Conservation (phyloP, 2,113 vertebrate species). For the Eulemur rufifrons region DNA sequence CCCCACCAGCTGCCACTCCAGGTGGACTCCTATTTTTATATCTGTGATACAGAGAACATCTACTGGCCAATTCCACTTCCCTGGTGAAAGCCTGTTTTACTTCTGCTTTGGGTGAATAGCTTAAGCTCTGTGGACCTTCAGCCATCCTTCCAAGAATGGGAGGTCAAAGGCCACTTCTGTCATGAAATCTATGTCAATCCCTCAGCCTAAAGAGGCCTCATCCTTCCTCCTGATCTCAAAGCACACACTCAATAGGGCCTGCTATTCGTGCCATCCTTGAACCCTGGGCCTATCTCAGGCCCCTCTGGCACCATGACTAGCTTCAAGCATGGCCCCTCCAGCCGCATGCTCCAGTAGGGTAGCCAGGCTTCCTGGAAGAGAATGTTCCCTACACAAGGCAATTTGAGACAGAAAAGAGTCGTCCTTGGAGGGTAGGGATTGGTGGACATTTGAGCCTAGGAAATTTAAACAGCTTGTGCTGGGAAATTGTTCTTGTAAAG, state of each 20-base stretch:
- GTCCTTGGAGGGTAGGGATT: background rate
- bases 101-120: background rate
- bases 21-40: background rate
- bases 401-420: background rate
- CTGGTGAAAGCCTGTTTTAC: background rate
- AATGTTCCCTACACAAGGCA: background rate
- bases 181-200: background rate
- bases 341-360: background rate
- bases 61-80: background rate
- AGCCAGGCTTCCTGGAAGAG: background rate
- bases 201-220: background rate
- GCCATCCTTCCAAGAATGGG: background rate
- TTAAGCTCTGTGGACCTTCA: background rate
- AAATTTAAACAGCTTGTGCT: background rate
- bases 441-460: background rate
- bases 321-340: background rate
- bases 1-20: background rate
- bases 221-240: background rate
- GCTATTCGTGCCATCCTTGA: fast-evolving
- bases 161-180: background rate
- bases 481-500: background rate
- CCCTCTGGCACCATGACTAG: background rate
- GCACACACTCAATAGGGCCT: background rate
- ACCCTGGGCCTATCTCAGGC: background rate
- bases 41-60: background rate